Conservation (phyloP, 2,888 invertebrate species). For the Cheilosia vulpina region DNA sequence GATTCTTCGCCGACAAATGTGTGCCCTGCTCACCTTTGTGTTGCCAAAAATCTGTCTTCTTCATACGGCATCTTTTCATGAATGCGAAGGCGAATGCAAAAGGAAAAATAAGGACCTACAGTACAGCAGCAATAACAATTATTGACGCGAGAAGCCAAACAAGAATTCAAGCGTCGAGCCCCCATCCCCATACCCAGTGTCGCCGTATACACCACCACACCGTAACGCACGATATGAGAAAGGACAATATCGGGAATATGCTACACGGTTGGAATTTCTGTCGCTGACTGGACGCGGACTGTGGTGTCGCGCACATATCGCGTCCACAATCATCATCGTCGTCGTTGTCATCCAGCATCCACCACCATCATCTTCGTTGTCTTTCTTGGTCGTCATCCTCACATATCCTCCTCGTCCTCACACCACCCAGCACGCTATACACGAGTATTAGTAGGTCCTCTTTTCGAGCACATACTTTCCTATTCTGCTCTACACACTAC, state of each 20-base stretch:
- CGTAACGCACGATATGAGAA: conserved; percentile 44
- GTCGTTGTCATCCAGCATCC: conserved; percentile 42
- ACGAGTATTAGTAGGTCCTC: conserved; percentile 72
- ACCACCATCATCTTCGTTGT: conserved; percentile 64
- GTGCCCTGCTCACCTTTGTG: conserved; percentile 35
- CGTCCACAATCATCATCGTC: conserved; percentile 48
- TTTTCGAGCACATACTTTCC: conserved; percentile 40
- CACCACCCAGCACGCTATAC: conserved; percentile 18
- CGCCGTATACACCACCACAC: conserved; percentile 29
- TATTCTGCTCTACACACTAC: conserved; percentile 28
- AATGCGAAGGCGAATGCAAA: conserved; percentile 38
- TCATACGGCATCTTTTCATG: conserved; percentile 29
- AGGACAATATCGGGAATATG: conserved; percentile 71
- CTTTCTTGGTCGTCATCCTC: conserved; percentile 67
- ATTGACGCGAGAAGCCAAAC: conserved; percentile 72
- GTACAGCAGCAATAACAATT: conserved; percentile 52
- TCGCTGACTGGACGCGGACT: conserved; percentile 71
- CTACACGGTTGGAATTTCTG: conserved; percentile 75
- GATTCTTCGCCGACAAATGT: conserved; percentile 44
- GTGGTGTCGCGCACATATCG: conserved; percentile 54
- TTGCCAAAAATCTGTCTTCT: conserved; percentile 45
- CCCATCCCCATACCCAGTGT: background rate
- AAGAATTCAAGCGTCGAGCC: conserved; percentile 22
- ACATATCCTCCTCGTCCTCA: conserved; percentile 67
- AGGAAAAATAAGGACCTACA: conserved; percentile 49